Evolutionary conservation across 1,140 invertebrate genomes (phyloP).

Genomic region (Hyles euphorbiae): DNA sequence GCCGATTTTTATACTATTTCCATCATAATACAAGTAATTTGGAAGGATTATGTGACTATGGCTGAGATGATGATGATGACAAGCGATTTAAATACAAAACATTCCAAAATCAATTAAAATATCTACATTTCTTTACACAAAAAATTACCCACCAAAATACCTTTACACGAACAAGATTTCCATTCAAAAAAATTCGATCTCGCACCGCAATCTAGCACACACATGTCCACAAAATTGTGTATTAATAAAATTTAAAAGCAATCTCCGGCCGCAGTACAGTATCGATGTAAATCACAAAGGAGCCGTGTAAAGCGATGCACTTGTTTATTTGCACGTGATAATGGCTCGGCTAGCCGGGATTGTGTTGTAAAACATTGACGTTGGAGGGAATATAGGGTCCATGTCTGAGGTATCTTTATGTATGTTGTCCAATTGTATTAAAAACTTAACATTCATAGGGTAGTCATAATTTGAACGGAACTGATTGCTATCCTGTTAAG

Average conservation of each 20-base stretch:
- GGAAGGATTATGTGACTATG: too few species aligned
- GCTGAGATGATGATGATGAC: too few species aligned
- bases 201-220: neutral
- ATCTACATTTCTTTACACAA: too few species aligned
- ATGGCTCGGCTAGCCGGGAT: slow-evolving; percentile 15
- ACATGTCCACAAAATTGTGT: slow-evolving; percentile 11
- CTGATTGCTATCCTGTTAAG: too few species aligned
- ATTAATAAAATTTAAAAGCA: slow-evolving; percentile 37
- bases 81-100: too few species aligned
- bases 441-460: too few species aligned
- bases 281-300: slow-evolving; percentile 47
- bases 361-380: neutral
- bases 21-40: too few species aligned
- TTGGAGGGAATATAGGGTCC: neutral
- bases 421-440: too few species aligned
- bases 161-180: neutral
- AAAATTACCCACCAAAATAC: too few species aligned
- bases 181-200: neutral
- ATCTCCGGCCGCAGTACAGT: slow-evolving; percentile 24
- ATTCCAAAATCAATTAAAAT: too few species aligned
- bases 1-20: too few species aligned
- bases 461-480: too few species aligned
- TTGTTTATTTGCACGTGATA: slow-evolving; percentile 36
- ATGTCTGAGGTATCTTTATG: neutral
- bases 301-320: slow-evolving; percentile 46